Evolutionary conservation across 2,888 invertebrate species (phyloP).

Genomic region (Tetragonula carbonaria): DNA sequence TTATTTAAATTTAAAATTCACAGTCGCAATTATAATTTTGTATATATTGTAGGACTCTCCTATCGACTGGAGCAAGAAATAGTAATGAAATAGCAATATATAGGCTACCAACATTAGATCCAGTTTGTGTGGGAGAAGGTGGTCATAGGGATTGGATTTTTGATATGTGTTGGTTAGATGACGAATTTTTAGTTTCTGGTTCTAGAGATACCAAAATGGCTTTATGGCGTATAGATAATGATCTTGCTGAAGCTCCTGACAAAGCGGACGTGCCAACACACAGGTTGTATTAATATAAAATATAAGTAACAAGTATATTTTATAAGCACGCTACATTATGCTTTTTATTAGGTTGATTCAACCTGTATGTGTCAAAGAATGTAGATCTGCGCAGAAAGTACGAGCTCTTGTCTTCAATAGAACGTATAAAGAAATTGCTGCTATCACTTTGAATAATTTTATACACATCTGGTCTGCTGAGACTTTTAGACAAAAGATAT

Average conservation of each 20-base stretch:
- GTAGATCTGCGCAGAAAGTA: constrained; percentile 91
- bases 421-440: constrained; percentile 94
- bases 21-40: not conserved
- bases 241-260: constrained; percentile 83
- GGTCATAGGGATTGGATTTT: constrained; percentile 97
- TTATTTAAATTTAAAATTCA: not conserved
- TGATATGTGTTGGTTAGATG: constrained; percentile 98
- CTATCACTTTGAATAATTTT: constrained; percentile 95
- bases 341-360: constrained; percentile 77
- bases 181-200: constrained; percentile 97
- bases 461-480: constrained; percentile 97
- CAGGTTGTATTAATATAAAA: constrained; percentile 69
- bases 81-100: constrained; percentile 97
- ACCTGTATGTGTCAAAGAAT: constrained; percentile 91
- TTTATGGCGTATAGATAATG: constrained; percentile 91
- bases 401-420: constrained; percentile 95
- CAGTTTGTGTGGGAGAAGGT: constrained; percentile 95
- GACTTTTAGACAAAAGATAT: constrained; percentile 94
- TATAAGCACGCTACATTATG: constrained; percentile 13
- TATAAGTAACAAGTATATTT: not conserved
- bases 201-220: constrained; percentile 96
- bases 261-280: constrained; percentile 85
- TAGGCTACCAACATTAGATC: constrained; percentile 96
- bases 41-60: constrained; percentile 86
- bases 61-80: constrained; percentile 96